Base-by-base conservation (phyloP, 2,797 vertebrate species). In the Silurus aristotelis region DNA sequence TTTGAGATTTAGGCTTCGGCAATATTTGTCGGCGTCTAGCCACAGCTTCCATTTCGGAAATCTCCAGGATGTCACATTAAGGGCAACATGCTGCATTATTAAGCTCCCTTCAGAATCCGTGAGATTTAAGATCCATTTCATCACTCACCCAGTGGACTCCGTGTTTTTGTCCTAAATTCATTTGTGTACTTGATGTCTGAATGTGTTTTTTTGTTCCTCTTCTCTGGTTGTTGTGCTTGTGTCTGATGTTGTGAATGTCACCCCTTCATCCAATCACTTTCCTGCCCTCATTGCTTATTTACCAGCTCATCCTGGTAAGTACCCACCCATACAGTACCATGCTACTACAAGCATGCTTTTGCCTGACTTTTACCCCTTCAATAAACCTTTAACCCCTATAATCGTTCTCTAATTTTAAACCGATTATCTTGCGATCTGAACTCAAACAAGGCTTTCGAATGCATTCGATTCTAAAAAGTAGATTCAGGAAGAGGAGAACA, bases 281-380 rank as follows among this genome's bases (percentile, higher is more conserved):
- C 48, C 43, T 64, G 25, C 61, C 76, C 76, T 95, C 97, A 97
- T 97, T 98, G 95, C 98, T 96, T 96, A 97, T 95, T 98, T 95
- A 97, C 95, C 97, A 99, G 98, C 96, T 95, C 96, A 95, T 93
- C 97, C 97, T 80, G 98, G 98, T 99, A 98, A 99, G 98, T 99
- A 98, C 91, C 93, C 96, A 96, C 94, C 95, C 93, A 92, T 38
- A 38, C 38, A 38, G 38, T 92, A 93, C 94, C 94, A 94, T 77
- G 63, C 22, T 46, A 94, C 85, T 93, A 88, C 73, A 55, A 72
- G 67, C 38, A 77, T 82, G 70, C 63, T 55, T 63, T 71, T 73
- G 20, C 20, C 43, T 75, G 48, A 60, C 60, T 72, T 70, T 80
- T n/a, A 55, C 61, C 55, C 72, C 67, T 71, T 48, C 22, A 13